Conservation (phyloP, 2,888 invertebrate genomes). For the Cephus sareptanus region DNA sequence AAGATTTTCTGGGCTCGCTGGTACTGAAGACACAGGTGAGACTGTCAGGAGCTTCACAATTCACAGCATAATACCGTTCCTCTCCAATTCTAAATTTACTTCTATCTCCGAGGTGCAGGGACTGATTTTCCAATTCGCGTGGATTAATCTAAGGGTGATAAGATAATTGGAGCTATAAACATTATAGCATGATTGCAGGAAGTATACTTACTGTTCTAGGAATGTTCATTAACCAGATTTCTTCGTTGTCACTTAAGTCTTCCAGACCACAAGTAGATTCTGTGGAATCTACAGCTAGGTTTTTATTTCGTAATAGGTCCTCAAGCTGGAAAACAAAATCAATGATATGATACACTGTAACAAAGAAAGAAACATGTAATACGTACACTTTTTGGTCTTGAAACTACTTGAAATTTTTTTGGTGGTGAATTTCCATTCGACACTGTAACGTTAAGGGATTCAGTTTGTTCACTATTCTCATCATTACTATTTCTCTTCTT, state of each 20-base stretch:
- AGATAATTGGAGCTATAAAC: background rate
- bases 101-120: constrained; percentile 28
- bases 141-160: background rate
- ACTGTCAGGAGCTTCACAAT: constrained; percentile 21
- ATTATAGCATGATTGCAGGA: background rate
- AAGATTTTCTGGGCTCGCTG: background rate
- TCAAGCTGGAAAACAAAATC: constrained; percentile 20
- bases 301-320: constrained; percentile 24
- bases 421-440: constrained; percentile 3
- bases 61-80: constrained; percentile 29
- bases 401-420: constrained; percentile 2
- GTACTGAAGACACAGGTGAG: constrained; percentile 33
- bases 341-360: too few species aligned
- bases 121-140: constrained; percentile 28
- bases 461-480: too few species aligned
- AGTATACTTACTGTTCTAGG: constrained; percentile 29
- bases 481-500: constrained; percentile 1
- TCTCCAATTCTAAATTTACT: constrained; percentile 32
- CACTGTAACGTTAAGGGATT: too few species aligned
- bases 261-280: constrained; percentile 24
- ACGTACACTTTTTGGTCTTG: constrained; percentile 33
- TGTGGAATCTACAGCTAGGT: constrained; percentile 9
- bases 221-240: constrained; percentile 35
- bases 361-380: too few species aligned
- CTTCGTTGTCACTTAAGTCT: constrained; percentile 30